phyloP scores from a whole-genome alignment of 2,888 invertebrate genomes.

The Eupeodes latifasciatus region DNA sequence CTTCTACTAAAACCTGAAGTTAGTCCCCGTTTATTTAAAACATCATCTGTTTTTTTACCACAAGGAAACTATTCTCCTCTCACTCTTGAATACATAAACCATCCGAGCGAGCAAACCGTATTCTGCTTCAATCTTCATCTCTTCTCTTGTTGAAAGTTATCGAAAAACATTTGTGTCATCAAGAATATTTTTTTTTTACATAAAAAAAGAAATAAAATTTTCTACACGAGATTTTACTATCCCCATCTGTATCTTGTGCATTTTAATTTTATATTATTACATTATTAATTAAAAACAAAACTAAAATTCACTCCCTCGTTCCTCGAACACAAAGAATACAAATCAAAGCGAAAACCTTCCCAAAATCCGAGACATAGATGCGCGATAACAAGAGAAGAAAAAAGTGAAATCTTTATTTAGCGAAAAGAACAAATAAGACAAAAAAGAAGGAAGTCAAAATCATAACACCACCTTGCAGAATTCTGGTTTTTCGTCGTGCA shows the following conservation, averaged over 20 bases:
- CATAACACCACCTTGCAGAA: slow-evolving; percentile 60
- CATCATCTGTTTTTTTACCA: slow-evolving; percentile 63
- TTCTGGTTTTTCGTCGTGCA: slow-evolving; percentile 19
- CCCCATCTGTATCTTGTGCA: slow-evolving; percentile 49
- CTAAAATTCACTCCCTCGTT: not conserved
- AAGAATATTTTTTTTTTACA: slow-evolving; percentile 53
- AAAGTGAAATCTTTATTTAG: slow-evolving; percentile 76
- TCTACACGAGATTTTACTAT: slow-evolving; percentile 44
- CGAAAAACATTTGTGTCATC: slow-evolving; percentile 77
- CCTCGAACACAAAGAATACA: not conserved
- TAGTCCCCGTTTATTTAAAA: not conserved
- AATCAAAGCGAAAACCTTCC: slow-evolving; percentile 3
- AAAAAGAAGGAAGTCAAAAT: slow-evolving; percentile 43
- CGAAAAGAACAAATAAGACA: slow-evolving; percentile 47
- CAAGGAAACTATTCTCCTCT: slow-evolving; percentile 21
- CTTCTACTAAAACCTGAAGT: slow-evolving; percentile 24
- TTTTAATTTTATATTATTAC: slow-evolving; percentile 57
- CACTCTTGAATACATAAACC: slow-evolving; percentile 44
- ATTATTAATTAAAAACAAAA: slow-evolving; percentile 38
- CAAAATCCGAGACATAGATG: slow-evolving; percentile 48
- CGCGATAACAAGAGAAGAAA: slow-evolving; percentile 55
- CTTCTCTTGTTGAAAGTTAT: slow-evolving; percentile 68
- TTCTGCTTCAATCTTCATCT: slow-evolving; percentile 36
- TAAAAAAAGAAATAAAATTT: slow-evolving; percentile 31
- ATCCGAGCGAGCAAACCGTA: slow-evolving; percentile 15